A percentile compares a stretch with the other conserved stretches of the same genome.
phyloP scores from a whole-genome alignment of 30 jellyfish, hydroid and myxozoan genomes.

The Aurelia aurita region DNA sequence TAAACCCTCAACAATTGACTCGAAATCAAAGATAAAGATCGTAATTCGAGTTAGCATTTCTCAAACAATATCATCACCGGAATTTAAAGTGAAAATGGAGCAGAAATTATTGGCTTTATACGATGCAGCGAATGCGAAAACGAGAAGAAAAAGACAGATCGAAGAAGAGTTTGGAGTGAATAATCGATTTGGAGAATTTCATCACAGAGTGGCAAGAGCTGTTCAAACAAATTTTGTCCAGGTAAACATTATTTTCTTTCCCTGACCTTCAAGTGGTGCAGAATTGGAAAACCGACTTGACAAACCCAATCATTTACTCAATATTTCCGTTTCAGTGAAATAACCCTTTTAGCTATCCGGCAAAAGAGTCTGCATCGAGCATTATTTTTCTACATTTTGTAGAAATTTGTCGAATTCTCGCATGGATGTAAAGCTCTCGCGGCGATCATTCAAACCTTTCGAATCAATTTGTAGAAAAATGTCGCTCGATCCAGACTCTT shows the following conservation, averaged over 20 bases:
- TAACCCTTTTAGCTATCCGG: too few relatives aligned
- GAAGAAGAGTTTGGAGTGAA: neutral
- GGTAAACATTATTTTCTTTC: neutral
- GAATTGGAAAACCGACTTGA: neutral
- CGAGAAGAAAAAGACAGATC: conserved; percentile 8
- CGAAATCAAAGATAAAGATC: conserved; percentile 1
- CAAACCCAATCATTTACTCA: too few relatives aligned
- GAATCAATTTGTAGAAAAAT: too few relatives aligned
- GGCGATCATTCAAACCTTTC: too few relatives aligned
- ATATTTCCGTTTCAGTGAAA: too few relatives aligned
- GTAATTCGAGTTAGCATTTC: conserved; percentile 4
- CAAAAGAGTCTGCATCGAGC: too few relatives aligned
- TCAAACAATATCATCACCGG: neutral
- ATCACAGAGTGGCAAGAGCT: neutral
- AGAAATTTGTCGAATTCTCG: too few relatives aligned
- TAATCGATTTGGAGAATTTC: neutral
- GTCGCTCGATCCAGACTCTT: too few relatives aligned
- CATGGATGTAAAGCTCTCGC: too few relatives aligned
- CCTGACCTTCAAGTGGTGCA: neutral
- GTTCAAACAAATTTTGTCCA: neutral
- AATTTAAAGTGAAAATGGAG: neutral
- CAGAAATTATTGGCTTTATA: neutral
- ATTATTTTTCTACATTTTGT: too few relatives aligned
- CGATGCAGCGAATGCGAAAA: neutral
- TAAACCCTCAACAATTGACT: neutral